A percentile compares a stretch with the other conserved stretches of the same genome.
Evolutionary conservation across 2,888 invertebrate species (phyloP).

Genomic region (Onchidella celtica): DNA sequence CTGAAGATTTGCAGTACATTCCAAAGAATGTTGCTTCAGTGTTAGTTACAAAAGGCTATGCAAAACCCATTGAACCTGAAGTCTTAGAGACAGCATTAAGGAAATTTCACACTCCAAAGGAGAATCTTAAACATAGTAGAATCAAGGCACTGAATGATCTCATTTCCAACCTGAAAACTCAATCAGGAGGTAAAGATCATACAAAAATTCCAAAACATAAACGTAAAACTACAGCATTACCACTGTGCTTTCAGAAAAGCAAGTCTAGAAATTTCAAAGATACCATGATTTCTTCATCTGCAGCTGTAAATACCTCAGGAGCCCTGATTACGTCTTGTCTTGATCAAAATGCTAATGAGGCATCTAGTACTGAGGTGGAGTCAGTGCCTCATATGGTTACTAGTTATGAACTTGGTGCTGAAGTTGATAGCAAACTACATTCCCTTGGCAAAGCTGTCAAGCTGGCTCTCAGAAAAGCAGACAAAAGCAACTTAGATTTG

Average conservation of each 20-base stretch:
- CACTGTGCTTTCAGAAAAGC: neutral
- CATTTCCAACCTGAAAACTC: neutral
- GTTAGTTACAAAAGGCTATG: conserved; percentile 4
- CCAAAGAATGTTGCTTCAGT: neutral
- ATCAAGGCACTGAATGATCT: neutral
- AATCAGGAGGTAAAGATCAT: neutral
- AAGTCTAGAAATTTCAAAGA: neutral
- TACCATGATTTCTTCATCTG: neutral
- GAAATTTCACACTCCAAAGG: neutral
- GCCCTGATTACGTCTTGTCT: too few relatives aligned
- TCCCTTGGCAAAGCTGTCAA: neutral
- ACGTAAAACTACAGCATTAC: neutral
- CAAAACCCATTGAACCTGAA: conserved; percentile 6
- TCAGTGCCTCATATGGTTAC: neutral
- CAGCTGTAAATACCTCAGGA: neutral
- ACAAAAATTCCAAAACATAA: neutral
- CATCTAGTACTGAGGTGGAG: neutral
- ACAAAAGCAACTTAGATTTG: neutral
- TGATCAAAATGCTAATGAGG: too few relatives aligned
- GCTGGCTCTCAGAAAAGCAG: neutral
- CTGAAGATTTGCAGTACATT: neutral
- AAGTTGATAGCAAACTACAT: conserved; percentile 24
- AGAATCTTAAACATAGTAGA: neutral
- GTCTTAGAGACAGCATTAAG: conserved; percentile 1
- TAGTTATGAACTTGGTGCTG: neutral